Evolutionary conservation across 2,888 invertebrate genomes (phyloP), one percentile per base, ranked within the genome.

Genomic region (Sclerodermus sp.): DNA sequence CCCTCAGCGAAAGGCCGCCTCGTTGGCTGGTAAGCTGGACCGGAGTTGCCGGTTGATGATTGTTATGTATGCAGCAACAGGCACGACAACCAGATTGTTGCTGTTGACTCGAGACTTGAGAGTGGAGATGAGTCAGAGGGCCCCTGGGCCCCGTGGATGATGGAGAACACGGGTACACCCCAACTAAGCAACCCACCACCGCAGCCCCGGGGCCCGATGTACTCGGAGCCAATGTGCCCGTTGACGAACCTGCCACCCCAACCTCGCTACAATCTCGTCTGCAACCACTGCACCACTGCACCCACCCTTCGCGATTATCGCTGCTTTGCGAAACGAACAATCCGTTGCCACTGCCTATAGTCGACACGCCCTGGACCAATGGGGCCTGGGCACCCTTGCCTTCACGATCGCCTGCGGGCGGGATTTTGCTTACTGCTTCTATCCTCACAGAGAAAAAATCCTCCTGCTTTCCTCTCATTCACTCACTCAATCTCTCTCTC

Each of bases 1-100:
- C 77, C 74, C 77, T 74, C 71, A 77, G 70, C 68, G 77, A 77
- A 66, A 78, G 70, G 64, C 77, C 77, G 67, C 73, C 71, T 63
- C 77, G 76, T 64, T 76, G 76, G 60, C 74, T 77, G 61, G 72
- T 71, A 53, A 77, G 74, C 63, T 77, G 77, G 53, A 77, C 74
- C 60, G 73, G 60, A 38, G 64, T 47, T 49, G 71, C 45, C 53
- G 71, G 67, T 47, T 71, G 73, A 58, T 69, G 73, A 64, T 70
- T 72, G 68, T 59, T 72, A 62, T 73, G 74, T 51, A 60, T 62
- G 58, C 77, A 77, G 71, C 77, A 76, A 71, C 77, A 77, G 71
- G 73, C 70, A 45, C 77, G 73, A 61, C 76, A 77, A 54, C 70
- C 68, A 49, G 61, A 8, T 23, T 23, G 23, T 23, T 23, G 23